phyloP scores from a whole-genome alignment of 2,113 vertebrate genomes.

The Triplophysa rosa region DNA sequence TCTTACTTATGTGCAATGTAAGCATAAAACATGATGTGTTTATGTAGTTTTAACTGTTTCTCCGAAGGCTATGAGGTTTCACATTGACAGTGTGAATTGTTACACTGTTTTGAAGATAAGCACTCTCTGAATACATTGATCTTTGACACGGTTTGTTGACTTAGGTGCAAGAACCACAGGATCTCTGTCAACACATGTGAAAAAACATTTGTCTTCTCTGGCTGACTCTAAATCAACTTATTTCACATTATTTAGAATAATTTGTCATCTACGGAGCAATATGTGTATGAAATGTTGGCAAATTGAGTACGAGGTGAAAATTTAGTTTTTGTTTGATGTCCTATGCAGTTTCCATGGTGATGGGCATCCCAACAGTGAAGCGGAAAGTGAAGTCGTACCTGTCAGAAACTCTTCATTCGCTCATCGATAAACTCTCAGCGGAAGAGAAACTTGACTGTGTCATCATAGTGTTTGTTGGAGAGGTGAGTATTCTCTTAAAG shows the following conservation, averaged over 20 bases:
- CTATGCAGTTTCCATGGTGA: slow-evolving; percentile 92
- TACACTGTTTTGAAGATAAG: too few species aligned
- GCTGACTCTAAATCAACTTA: not conserved
- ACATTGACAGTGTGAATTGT: too few species aligned
- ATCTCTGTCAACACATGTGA: not conserved
- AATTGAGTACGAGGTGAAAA: slow-evolving; percentile 35
- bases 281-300: not conserved
- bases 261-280: not conserved
- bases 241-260: not conserved
- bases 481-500: slow-evolving; percentile 76
- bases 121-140: too few species aligned
- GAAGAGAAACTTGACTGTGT: slow-evolving; percentile 97
- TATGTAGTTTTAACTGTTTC: too few species aligned
- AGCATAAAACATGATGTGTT: too few species aligned
- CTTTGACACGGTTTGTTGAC: too few species aligned
- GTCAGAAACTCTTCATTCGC: slow-evolving; percentile 91
- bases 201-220: not conserved
- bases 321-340: slow-evolving; percentile 38
- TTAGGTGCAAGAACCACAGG: not conserved
- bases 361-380: slow-evolving; percentile 98
- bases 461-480: slow-evolving; percentile 94
- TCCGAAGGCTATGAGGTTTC: too few species aligned
- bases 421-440: slow-evolving; percentile 92
- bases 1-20: too few species aligned
- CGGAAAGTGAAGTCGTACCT: slow-evolving; percentile 98